Conservation (phyloP, 2,113 vertebrate genomes). For the Bos taurus region DNA sequence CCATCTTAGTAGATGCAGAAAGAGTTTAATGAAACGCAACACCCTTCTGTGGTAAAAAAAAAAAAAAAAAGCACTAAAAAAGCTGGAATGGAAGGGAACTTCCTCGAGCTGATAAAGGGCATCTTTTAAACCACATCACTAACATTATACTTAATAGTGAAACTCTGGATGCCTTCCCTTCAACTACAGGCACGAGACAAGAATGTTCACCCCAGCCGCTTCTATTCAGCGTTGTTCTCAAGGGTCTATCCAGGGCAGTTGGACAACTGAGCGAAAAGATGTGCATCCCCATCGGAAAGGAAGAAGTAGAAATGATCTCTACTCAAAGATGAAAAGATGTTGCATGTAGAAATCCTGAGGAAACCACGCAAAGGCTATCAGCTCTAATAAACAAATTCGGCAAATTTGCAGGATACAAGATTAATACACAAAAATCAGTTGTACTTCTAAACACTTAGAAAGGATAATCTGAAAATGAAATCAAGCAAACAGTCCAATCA, state of each 20-base stretch:
- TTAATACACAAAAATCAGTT: neutral
- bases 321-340: neutral
- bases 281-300: neutral
- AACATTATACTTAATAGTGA: neutral
- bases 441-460: neutral
- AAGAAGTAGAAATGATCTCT: neutral
- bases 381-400: neutral
- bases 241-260: neutral
- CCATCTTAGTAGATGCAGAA: neutral
- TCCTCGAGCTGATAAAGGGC: neutral
- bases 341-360: neutral
- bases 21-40: neutral
- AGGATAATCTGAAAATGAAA: neutral
- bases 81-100: neutral
- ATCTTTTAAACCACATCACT: neutral
- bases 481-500: neutral
- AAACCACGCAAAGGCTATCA: neutral
- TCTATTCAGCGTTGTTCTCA: neutral
- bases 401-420: neutral
- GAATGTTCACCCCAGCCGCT: neutral
- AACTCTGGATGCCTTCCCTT: neutral
- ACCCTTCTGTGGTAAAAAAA: neutral
- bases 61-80: neutral
- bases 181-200: neutral
- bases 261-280: neutral